Base-by-base conservation (phyloP, 1,140 invertebrate species). In the Amyelois transitella region DNA sequence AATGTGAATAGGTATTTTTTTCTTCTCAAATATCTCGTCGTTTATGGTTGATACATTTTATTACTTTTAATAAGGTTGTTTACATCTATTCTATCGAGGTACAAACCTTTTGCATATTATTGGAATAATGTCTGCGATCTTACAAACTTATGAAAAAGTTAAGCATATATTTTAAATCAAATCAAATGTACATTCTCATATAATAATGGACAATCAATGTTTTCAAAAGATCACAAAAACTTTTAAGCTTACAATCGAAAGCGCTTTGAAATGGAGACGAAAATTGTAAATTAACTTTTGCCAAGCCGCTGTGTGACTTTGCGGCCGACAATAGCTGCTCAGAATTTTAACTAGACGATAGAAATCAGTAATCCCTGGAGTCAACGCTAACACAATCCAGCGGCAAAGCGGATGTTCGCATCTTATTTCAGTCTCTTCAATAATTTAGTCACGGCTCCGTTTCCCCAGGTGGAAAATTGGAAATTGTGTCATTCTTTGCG, bases 401-500 rank as follows among this genome's bases (percentile, higher is more conserved):
- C 66, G 62, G 75, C 62, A 69, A 78, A 80, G 70, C 72, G 72
- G 76, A 83, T 83, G 66, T 79, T 82, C 76, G 69, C 69, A 70
- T 82, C 76, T 84, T 81, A 84, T 80, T 85, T 87, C 74, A 77
- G 71, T 61, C 64, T 62, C 64, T 60, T 86, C 81, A 73, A 80
- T 87, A 87, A 84, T 85, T 83, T 79, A 75, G 82, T 86, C 82
- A 87, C 82, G 82, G 64, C 66, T 66, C 48, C 58, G 58, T 63
- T 63, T 75, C 65, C 71, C 69, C 74, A 83, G 82, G 82, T 87
- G 75, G 77, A 84, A 84, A 84, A 87, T 87, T 87, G 84, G 75
- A 76, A 80, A 83, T 85, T 84, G 79, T 77, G 74, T 72, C 69
- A 78, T 78, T 77, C 72, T 75, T 76, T 51, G 58, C 53, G 56